Base-by-base conservation (phyloP, 2,888 invertebrate genomes). In the Cataglyphis cursor region DNA sequence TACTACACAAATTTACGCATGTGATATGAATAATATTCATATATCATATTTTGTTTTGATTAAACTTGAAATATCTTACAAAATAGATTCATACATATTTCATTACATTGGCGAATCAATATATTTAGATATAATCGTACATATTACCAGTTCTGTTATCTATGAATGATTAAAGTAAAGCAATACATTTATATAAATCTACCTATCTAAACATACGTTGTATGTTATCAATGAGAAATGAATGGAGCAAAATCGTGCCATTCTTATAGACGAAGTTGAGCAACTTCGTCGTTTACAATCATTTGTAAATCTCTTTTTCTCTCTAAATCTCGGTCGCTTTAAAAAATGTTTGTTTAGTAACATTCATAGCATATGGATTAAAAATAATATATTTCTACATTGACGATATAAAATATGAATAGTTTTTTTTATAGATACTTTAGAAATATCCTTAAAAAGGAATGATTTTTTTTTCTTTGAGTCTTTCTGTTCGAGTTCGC, bases 51-150 rank as follows among this genome's bases (percentile, higher is more conserved):
- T 78, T 21, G 31, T 78, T 59, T 70, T 21, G 18, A 72, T 59
- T 59, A 72, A 72, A 59, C 41, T 31, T 68, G 18, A n/a, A 72
- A 35, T 72, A 80, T 80, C 31, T 59, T 72, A 80, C 72, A 72
- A 80, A 18, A 72, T 72, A 80, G 21, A 57, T 24, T n/a, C 41
- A 28, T 73, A 78, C 1, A 54, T 76, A 76, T 80, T 57, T 41
- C 57, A 74, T 10, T 74, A 75, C 41, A 74, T 57, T 41, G 21
- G 1, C 38, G 31, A 18, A 70, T 70, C 21, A 31, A 28, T 70
- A 72, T 57, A 41, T 15, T 57, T 76, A 35, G 35, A 35, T 54
- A 70, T 76, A 35, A 28, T 70, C 41, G 0, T 28, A 59, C 6
- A 35, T 4, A 15, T 24, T 59, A 68, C 68, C 28, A 59, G 57